phyloP scores from a whole-genome alignment of 1,140 invertebrate genomes.

The Drosophila orosa region DNA sequence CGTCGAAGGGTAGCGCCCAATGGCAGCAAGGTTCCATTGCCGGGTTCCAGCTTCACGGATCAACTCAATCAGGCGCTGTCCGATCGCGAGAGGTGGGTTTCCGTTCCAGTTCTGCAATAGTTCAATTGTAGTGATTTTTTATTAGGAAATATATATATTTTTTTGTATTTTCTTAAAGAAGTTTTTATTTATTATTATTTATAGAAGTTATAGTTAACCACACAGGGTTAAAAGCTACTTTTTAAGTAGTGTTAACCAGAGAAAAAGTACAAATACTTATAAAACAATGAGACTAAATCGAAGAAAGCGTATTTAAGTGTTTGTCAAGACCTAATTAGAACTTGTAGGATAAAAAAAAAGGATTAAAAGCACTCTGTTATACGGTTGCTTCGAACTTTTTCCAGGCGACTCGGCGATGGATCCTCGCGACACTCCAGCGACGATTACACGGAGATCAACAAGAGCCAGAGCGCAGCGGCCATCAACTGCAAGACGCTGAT shows the following conservation, averaged over 20 bases:
- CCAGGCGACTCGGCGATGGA: conserved; percentile 84
- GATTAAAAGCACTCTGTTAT: conserved; percentile 44
- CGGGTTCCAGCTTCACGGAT: conserved; percentile 89
- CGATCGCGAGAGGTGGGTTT: conserved; percentile 88
- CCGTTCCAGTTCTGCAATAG: neutral
- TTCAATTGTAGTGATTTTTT: neutral
- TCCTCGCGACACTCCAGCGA: conserved; percentile 87
- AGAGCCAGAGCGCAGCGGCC: conserved; percentile 83
- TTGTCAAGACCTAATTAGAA: neutral
- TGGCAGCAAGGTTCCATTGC: conserved; percentile 83
- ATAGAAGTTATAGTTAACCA: neutral
- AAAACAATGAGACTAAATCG: neutral
- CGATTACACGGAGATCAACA: conserved; percentile 87
- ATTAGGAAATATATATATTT: neutral
- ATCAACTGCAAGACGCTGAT: conserved; percentile 90
- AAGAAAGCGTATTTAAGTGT: neutral
- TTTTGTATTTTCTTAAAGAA: too few relatives aligned
- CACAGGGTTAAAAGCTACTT: neutral
- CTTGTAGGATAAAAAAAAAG: neutral
- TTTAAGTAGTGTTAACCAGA: neutral
- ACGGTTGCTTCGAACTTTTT: conserved; percentile 54
- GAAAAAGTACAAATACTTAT: neutral
- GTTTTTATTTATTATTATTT: neutral
- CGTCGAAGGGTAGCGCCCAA: conserved; percentile 82
- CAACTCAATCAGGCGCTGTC: conserved; percentile 93